A percentile compares a stretch with the other conserved stretches of the same genome.
phyloP scores from a whole-genome alignment of 2,888 invertebrate species.

The Linyphia triangularis region DNA sequence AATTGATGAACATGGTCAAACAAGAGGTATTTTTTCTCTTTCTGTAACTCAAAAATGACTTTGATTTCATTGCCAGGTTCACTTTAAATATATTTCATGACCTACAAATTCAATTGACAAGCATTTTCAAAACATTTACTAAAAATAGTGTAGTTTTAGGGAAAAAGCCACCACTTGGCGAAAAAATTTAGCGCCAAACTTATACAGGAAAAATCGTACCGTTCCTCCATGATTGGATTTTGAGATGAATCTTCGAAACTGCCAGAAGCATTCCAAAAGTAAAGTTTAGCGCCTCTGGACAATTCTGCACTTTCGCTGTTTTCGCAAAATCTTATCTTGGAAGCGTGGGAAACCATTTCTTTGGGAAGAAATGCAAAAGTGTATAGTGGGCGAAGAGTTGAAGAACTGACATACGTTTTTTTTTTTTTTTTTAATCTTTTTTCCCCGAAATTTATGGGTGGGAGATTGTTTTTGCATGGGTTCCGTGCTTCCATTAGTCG shows the following conservation, averaged over 20 bases:
- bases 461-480: constrained; percentile 64
- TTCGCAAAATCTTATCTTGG: constrained; percentile 30
- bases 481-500: constrained; percentile 44
- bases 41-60: too few relatives aligned
- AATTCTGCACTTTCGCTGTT: constrained; percentile 3
- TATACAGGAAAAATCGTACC: background rate
- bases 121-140: too few relatives aligned
- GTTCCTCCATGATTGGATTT: constrained; percentile 55
- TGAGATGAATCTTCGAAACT: constrained; percentile 49
- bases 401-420: constrained; percentile 48
- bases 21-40: too few relatives aligned
- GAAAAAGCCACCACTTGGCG: too few relatives aligned
- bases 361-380: constrained; percentile 49
- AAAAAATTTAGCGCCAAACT: constrained; percentile 1
- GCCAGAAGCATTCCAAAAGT: constrained; percentile 34
- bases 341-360: constrained; percentile 59
- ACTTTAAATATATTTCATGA: too few relatives aligned
- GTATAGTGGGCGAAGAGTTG: constrained; percentile 39
- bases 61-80: too few relatives aligned
- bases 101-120: too few relatives aligned
- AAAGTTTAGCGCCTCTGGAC: constrained; percentile 56
- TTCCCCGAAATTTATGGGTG: constrained; percentile 48
- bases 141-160: too few relatives aligned
- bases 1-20: too few relatives aligned
- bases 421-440: constrained; percentile 30